Evolutionary conservation across 2,888 invertebrate species (phyloP), one percentile per base, ranked within the genome.

Genomic region (Neoaliturus tenellus): DNA sequence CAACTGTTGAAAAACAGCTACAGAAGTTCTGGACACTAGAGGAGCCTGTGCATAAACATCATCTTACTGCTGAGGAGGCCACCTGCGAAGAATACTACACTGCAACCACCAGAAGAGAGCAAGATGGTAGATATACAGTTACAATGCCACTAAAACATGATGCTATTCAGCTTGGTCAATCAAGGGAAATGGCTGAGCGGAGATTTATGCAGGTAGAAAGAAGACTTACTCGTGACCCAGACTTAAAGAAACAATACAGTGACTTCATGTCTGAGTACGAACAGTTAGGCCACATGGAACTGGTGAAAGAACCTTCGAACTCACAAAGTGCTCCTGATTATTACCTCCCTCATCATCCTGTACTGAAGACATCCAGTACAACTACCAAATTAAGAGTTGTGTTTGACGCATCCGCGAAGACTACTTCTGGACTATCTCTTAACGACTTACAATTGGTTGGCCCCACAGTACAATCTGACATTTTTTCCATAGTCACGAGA

Each of bases 351-450:
- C 58, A 58, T 48, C 80, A 80, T 55, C 20, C 80, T 0, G 35
- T 80, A 8, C 4, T 80, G 14, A 80, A 80, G 35, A n/a, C 33
- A 33, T 80, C 80, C 3, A 80, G 80, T 17, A 58, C 80, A 48
- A 80, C 80, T 10, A 80, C 80, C 1, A 80, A 80, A 25, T 48
- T 80, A 80, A 51, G 80, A n/a, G 80, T 80, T 28, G 80, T 80
- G 23, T 80, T 80, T 35, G 58, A 80, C 25, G 58, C 55, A 14
- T 80, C 80, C 17, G 51, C 55, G 6, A 80, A 58, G 14, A 55
- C 80, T 4, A 20, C 80, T 5, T 33, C 80, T 8, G 80, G 80
- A 8, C 0, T 25, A 20, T 55, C 80, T 4, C 25, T 75, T 4
- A 75, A 75, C 28, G 17, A 23, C 23, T 2, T 48, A 25, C 41